phyloP scores from a whole-genome alignment of 1,140 invertebrate genomes.

The Euschistus heros region DNA sequence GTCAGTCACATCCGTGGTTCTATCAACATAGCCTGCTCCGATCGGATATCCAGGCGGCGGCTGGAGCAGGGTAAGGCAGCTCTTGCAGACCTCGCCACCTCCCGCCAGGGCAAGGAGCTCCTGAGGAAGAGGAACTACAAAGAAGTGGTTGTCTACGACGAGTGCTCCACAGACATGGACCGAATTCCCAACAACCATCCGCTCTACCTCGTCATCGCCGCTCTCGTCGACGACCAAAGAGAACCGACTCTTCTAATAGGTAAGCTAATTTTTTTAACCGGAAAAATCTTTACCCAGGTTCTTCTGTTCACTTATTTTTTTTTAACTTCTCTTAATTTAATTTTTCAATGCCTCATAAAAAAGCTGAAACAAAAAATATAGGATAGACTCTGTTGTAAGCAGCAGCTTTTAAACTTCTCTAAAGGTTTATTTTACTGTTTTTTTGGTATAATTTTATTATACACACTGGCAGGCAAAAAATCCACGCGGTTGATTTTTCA shows the following conservation, averaged over 20 bases:
- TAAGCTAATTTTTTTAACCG: conserved; percentile 41
- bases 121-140: conserved; percentile 44
- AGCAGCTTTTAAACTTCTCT: no score
- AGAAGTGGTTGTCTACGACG: conserved; percentile 61
- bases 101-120: conserved; percentile 50
- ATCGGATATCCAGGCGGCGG: conserved; percentile 56
- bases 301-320: no score
- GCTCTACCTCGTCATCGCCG: conserved; percentile 52
- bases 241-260: conserved; percentile 58
- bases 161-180: conserved; percentile 49
- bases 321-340: no score
- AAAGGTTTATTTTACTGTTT: no score
- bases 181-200: conserved; percentile 47
- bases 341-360: no score
- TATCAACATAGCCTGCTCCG: conserved; percentile 64
- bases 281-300: no score
- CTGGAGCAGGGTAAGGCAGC: conserved; percentile 55
- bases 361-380: no score
- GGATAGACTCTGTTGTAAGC: no score
- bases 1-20: conserved; percentile 57
- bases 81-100: conserved; percentile 53
- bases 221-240: conserved; percentile 57
- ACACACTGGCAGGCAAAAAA: no score
- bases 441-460: no score
- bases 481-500: no score